These are phyloP conservation scores for Gopherus flavomarginatus DNA, from an alignment of 2,113 vertebrate genomes.

Conservation along the genomic window DNA sequence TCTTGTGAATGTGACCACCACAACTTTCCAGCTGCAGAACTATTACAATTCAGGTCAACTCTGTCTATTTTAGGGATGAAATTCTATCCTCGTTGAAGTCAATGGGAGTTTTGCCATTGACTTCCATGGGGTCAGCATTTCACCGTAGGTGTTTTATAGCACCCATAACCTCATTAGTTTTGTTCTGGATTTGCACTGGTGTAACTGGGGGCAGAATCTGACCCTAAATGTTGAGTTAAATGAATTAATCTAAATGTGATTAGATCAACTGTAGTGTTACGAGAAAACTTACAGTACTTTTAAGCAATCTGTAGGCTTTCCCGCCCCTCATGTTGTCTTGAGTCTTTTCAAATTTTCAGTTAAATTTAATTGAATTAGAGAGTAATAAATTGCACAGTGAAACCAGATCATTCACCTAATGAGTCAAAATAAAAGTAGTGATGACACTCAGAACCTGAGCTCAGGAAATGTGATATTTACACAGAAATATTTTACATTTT, in stretches of 20 bases:
- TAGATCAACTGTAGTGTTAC: conserved; percentile 7
- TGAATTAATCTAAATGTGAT: conserved; percentile 14
- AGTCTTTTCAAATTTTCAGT: conserved; percentile 66
- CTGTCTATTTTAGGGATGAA: conserved; percentile 64
- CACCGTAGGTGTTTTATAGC: conserved; percentile 54
- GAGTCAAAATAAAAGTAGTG: conserved; percentile 61
- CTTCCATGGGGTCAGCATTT: conserved; percentile 26
- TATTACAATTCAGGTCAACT: conserved; percentile 39
- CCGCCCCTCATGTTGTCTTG: conserved; percentile 46
- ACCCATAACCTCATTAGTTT: neutral
- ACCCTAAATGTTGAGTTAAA: neutral
- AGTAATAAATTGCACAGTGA: conserved; percentile 70
- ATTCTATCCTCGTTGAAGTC: conserved; percentile 22
- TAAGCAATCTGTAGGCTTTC: neutral
- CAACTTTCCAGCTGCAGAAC: conserved; percentile 48
- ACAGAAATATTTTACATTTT: conserved; percentile 77
- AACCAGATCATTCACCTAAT: conserved; percentile 73
- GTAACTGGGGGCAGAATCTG: conserved; percentile 34
- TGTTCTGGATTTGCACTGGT: conserved; percentile 7
- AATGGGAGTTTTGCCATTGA: neutral
- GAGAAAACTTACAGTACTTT: conserved; percentile 21
- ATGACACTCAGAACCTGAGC: conserved; percentile 69
- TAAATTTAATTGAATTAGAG: conserved; percentile 79
- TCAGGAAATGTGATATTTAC: conserved; percentile 79
- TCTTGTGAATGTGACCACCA: neutral